phyloP scores from a whole-genome alignment of 2,888 invertebrate genomes.

The Epistrophe eligans region DNA sequence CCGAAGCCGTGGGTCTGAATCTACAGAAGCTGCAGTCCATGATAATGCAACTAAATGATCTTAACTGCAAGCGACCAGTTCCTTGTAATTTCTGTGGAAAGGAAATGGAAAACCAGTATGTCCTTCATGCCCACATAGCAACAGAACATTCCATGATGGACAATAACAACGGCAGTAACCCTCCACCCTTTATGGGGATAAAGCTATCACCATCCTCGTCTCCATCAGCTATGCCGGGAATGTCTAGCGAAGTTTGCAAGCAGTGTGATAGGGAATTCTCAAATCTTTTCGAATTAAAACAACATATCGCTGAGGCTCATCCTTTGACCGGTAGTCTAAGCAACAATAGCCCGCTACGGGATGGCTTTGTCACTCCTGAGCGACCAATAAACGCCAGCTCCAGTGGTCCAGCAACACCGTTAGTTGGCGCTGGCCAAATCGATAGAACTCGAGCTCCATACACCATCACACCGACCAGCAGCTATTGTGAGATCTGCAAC shows the following conservation, averaged over 20 bases:
- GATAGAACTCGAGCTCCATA: constrained; percentile 85
- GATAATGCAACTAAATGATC: constrained; percentile 94
- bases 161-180: constrained; percentile 65
- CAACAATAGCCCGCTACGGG: constrained; percentile 81
- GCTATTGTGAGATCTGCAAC: constrained; percentile 98
- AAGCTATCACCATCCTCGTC: constrained; percentile 80
- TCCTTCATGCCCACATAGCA: constrained; percentile 85
- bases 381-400: constrained; percentile 81
- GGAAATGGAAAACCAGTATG: constrained; percentile 89
- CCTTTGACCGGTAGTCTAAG: constrained; percentile 84
- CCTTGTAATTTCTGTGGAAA: constrained; percentile 89
- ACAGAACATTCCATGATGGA: constrained; percentile 81
- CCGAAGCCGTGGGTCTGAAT: constrained; percentile 91
- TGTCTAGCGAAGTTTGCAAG: constrained; percentile 79
- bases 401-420: constrained; percentile 54
- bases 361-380: constrained; percentile 85
- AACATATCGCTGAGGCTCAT: constrained; percentile 89
- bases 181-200: constrained; percentile 74
- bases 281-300: constrained; percentile 88
- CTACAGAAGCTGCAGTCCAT: constrained; percentile 95
- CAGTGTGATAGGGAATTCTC: constrained; percentile 85
- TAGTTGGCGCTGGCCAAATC: constrained; percentile 56
- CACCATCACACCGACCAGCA: constrained; percentile 89
- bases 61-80: constrained; percentile 86
- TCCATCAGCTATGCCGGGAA: constrained; percentile 72